Base-by-base conservation (phyloP, 2,113 vertebrate genomes). In the Nycticebus coucang region DNA sequence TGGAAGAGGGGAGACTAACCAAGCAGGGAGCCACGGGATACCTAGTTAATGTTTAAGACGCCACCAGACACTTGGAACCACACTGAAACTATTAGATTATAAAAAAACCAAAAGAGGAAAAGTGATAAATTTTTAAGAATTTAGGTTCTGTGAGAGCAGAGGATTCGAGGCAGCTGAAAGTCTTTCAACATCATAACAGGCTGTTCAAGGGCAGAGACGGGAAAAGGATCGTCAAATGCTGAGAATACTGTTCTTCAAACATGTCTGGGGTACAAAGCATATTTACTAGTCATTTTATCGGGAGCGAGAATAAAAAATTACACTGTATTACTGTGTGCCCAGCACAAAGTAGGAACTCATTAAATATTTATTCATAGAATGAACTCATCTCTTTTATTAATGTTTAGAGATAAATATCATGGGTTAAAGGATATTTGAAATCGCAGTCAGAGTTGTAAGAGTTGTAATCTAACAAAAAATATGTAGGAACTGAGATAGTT, bases 331-430 rank as follows among this genome's bases (percentile, higher is more conserved):
- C 57, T 33, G 17, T 62, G 66, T 33, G n/a, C 37, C 30, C 33
- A 37, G 35, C 30, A 37, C 93, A 75, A 82, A 92, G 69, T 57
- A 69, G 26, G 0, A 13, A 21, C 41, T 84, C 71, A 45, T 93
- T 69, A 87, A 88, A 71, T 87, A 90, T 87, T 87, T 86, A 90
- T 9, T 64, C 33, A 60, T 17, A 69, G 41, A 83, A 87, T 75
- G 45, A 95, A 90, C 79, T 91, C 59, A 78, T 55, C 21, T 66
- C 10, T 88, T 90, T 93, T 83, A 94, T 24, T 78, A 91, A 93
- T 80, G n/a, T 21, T n/a, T 9, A 64, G 22, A 95, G 74, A 93
- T 37, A 74, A 64, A 41, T 68, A 83, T 24, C 83, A 53, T 60
- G 18, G 33, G 15, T 83, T 79, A 94, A 86, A 87, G 59, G n/a